Conservation (phyloP, 2,113 vertebrate species). For the Elaphurus davidianus region DNA sequence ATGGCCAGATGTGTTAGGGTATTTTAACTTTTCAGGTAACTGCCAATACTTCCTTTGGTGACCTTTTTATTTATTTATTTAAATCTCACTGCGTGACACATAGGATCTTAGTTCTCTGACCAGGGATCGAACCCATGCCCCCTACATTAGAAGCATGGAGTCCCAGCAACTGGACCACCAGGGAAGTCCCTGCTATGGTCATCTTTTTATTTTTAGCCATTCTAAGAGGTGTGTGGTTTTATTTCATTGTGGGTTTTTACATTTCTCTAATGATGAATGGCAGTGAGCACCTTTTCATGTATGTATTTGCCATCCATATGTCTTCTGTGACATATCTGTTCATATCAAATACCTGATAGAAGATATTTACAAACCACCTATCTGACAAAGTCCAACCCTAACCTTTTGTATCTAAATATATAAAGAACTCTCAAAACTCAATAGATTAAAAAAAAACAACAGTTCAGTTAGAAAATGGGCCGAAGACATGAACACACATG, state of each 20-base stretch:
- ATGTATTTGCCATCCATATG: not conserved
- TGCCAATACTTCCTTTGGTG: not conserved
- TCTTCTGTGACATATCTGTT: not conserved
- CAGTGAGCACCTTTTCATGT: not conserved
- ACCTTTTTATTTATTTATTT: not conserved
- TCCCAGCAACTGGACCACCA: not conserved
- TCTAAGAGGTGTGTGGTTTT: not conserved
- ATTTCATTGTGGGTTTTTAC: not conserved
- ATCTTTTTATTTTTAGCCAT: not conserved
- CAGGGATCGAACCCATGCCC: not conserved
- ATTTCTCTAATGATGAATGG: not conserved
- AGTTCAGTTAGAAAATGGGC: not conserved
- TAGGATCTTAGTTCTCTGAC: not conserved
- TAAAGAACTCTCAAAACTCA: not conserved
- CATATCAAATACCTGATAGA: not conserved
- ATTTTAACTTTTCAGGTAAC: not conserved
- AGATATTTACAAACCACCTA: not conserved
- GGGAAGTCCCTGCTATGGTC: not conserved
- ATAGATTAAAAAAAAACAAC: not conserved
- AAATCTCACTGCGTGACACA: not conserved
- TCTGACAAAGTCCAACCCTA: not conserved
- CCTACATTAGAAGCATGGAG: not conserved
- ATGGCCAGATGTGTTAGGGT: not conserved
- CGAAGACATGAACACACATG: not conserved
- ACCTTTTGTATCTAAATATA: not conserved